Conservation (phyloP, 2,113 vertebrate species). For the Natator depressus region DNA sequence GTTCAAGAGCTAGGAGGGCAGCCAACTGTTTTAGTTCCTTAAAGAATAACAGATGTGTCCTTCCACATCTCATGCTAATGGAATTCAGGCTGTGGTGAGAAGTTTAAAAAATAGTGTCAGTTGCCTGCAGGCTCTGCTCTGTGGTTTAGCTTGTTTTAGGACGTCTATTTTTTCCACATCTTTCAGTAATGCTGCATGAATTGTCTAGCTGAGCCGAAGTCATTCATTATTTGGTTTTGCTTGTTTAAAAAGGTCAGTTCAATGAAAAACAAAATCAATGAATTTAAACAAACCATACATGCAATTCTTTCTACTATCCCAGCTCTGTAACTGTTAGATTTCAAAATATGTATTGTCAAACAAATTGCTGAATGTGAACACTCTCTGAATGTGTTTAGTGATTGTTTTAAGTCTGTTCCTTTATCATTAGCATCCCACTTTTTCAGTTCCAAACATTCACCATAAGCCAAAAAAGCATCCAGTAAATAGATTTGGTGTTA, state of each 20-base stretch:
- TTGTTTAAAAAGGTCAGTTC: neutral
- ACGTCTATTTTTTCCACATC: conserved; percentile 9
- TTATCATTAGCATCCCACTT: neutral
- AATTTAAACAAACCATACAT: neutral
- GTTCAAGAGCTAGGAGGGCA: conserved; percentile 74
- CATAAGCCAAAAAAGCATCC: neutral
- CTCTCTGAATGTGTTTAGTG: neutral
- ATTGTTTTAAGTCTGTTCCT: neutral
- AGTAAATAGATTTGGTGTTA: neutral
- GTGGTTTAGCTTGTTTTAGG: neutral
- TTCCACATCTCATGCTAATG: conserved; percentile 67
- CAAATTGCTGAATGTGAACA: neutral
- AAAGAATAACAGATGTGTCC: conserved; percentile 79
- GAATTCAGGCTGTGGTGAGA: conserved; percentile 62
- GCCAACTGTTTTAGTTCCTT: conserved; percentile 76
- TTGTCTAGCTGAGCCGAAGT: neutral
- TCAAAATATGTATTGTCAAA: neutral
- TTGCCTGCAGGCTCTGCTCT: neutral
- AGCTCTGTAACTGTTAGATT: neutral
- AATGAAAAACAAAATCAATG: neutral
- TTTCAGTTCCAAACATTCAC: neutral
- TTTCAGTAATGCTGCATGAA: neutral
- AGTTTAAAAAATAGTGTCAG: conserved; percentile 45
- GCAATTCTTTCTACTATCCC: neutral
- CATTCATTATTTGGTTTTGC: neutral